Evolutionary conservation across 2,113 vertebrate species (phyloP).

Genomic region (Neolamprologus fasciatus): DNA sequence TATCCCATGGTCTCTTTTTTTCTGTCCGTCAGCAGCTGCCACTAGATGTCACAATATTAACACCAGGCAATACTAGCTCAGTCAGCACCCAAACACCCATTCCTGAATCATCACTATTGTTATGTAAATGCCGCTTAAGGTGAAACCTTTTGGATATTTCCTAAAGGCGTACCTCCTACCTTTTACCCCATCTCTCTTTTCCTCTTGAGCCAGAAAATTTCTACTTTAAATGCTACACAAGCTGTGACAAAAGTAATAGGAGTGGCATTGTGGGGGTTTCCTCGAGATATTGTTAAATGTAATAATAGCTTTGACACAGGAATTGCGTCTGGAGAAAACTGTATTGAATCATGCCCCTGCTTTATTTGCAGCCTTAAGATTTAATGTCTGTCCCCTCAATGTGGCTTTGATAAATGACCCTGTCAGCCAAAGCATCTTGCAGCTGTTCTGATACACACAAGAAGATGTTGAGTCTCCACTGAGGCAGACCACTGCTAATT

Average conservation of each 20-base stretch:
- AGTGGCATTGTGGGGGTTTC: not conserved
- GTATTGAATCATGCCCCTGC: not conserved
- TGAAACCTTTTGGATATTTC: conserved; percentile 14
- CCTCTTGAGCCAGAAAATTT: not conserved
- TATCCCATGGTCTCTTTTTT: not conserved
- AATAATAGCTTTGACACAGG: not conserved
- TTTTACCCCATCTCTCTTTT: not conserved
- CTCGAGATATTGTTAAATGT: not conserved
- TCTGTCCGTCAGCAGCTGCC: conserved; percentile 26
- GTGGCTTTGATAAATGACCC: conserved; percentile 5
- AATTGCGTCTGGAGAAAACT: not conserved
- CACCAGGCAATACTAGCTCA: not conserved
- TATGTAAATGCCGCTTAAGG: conserved; percentile 37
- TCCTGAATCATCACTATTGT: conserved; percentile 26
- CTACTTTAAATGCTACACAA: not conserved
- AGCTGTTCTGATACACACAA: not conserved
- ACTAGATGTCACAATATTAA: conserved; percentile 65
- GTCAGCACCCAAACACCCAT: not conserved
- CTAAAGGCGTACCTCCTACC: not conserved
- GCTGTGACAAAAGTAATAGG: conserved; percentile 3
- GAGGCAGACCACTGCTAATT: not conserved
- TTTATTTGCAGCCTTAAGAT: conserved; percentile 2
- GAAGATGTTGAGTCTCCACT: not conserved
- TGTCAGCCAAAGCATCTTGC: not conserved
- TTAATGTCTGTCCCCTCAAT: not conserved